These are phyloP conservation scores for Caloenas nicobarica DNA, from an alignment of 2,113 vertebrate genomes.

Conservation along the genomic window DNA sequence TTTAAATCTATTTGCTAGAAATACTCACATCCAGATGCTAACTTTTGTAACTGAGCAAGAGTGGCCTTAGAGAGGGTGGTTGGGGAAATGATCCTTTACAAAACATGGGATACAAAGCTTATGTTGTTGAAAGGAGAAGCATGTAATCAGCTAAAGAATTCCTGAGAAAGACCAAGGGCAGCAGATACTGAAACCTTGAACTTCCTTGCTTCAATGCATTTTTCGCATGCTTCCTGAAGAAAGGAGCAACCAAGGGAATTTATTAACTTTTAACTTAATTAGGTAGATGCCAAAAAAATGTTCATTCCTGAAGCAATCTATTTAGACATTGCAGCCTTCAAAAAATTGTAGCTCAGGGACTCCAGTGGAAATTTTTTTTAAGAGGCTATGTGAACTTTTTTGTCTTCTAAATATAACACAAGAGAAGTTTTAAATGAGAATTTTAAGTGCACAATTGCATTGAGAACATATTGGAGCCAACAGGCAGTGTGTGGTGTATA, in stretches of 20 bases:
- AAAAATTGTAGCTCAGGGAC: neutral
- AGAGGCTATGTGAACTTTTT: neutral
- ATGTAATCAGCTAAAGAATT: slow-evolving; percentile 84
- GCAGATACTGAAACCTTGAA: slow-evolving; percentile 77
- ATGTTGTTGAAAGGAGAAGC: slow-evolving; percentile 80
- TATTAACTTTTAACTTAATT: slow-evolving; percentile 77
- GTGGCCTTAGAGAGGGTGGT: slow-evolving; percentile 35
- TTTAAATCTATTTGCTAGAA: slow-evolving; percentile 52
- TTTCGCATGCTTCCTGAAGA: slow-evolving; percentile 76
- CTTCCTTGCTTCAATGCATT: slow-evolving; percentile 74
- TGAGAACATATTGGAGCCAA: neutral
- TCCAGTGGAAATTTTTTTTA: neutral
- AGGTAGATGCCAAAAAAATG: slow-evolving; percentile 48
- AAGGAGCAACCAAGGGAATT: slow-evolving; percentile 67
- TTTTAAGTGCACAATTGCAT: neutral
- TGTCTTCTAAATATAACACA: neutral
- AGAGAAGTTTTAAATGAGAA: neutral
- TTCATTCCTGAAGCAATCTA: neutral
- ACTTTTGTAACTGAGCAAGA: slow-evolving; percentile 52
- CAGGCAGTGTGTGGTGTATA: neutral
- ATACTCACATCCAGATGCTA: slow-evolving; percentile 66
- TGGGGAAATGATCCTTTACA: slow-evolving; percentile 71
- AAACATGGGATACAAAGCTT: slow-evolving; percentile 74
- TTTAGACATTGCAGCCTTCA: neutral
- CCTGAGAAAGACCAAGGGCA: slow-evolving; percentile 78